Base-by-base conservation (phyloP, 2,888 invertebrate genomes). In the Psylliodes chrysocephalus region DNA sequence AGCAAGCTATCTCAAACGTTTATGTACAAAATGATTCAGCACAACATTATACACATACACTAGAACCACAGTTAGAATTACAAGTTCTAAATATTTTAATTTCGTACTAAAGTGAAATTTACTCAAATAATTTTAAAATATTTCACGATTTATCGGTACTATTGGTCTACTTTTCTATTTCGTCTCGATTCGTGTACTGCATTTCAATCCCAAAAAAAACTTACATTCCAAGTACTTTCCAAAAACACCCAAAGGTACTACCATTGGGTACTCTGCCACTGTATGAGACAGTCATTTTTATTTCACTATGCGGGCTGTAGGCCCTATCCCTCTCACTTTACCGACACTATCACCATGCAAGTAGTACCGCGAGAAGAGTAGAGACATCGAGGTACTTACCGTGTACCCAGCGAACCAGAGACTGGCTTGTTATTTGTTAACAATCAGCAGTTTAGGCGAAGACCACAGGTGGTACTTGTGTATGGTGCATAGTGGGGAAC, bases 201-300 rank as follows among this genome's bases (percentile, higher is more conserved):
- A 30, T 44, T 38, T 38, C 47, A 28, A 61, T 12, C 35, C 15
- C 28, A 49, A 56, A 30, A 10, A 49, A 61, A 57, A 77, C 78
- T 78, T 74, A 79, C 79, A 78, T 75, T 72, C 77, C 77, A n/a
- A 79, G 67, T 28, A 78, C 78, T 85, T 91, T 90, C 94, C 94
- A 94, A 85, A 95, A 95, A 84, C 94, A 94, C 81, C 94, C 94
- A 81, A 95, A 95, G 84, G 91, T 92, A 86, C 94, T 94, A 81
- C 94, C 94, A 83, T 94, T 94, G 73, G 94, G 94, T 78, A 94
- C 94, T 84, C 93, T 92, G 79, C 93, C 92, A 77, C 93, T 92
- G 85, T 94, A 95, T 63, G 94, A 93, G 80, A 95, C 90, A 79
- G 94, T 94, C 95, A 95, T 95, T 22, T 59, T 71, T 46, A 2